phyloP scores from a whole-genome alignment of 1,140 invertebrate species.

The Octopus bimaculoides region DNA sequence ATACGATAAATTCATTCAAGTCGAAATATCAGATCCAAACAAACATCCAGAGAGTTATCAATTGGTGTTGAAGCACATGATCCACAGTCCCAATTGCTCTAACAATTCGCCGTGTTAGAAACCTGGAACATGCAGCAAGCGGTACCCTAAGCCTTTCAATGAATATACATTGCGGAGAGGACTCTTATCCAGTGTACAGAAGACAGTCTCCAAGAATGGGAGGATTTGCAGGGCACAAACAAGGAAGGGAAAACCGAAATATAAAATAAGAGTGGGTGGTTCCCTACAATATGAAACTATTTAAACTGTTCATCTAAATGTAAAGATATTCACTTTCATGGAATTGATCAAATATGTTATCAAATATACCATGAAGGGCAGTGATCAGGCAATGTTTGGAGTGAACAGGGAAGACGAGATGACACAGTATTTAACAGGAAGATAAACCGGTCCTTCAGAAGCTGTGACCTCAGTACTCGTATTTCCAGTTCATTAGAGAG shows the following conservation, averaged over 20 bases:
- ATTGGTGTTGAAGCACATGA: slow-evolving; percentile 7
- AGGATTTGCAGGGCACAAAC: not conserved
- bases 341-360: slow-evolving; percentile 4
- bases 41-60: not conserved
- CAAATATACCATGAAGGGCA: not conserved
- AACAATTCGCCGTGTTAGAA: not conserved
- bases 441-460: not conserved
- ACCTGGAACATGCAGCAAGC: not conserved
- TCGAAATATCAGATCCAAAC: not conserved
- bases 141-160: not conserved
- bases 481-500: slow-evolving; percentile 1
- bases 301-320: not conserved
- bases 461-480: not conserved
- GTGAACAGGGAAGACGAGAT: not conserved
- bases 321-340: not conserved
- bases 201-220: not conserved
- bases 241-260: not conserved
- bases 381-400: slow-evolving; percentile 4
- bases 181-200: not conserved
- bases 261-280: not conserved
- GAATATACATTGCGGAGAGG: not conserved
- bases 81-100: not conserved
- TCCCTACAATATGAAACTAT: not conserved
- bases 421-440: not conserved
- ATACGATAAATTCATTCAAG: not conserved